Evolutionary conservation across 2,113 vertebrate genomes (phyloP).

Genomic region (Microtus pennsylvanicus): DNA sequence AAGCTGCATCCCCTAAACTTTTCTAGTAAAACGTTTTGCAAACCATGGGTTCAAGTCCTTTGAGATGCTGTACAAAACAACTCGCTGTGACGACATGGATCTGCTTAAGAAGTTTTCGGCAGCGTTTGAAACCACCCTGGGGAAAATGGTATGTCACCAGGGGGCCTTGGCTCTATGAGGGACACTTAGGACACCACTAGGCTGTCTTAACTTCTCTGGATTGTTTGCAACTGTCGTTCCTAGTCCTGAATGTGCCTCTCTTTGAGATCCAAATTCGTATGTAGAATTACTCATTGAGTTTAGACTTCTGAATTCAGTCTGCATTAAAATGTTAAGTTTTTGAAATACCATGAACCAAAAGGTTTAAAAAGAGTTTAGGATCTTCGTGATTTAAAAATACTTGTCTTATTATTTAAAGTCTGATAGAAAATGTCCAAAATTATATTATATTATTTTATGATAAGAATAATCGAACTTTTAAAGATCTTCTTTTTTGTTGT

Average conservation of each 20-base stretch:
- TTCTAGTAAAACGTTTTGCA: slow-evolving; percentile 95
- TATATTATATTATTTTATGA: background rate
- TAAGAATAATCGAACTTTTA: background rate
- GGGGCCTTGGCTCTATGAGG: background rate
- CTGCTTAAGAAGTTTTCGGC: slow-evolving; percentile 93
- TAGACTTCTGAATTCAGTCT: background rate
- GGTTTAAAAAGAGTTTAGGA: background rate
- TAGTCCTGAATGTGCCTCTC: background rate
- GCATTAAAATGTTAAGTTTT: background rate
- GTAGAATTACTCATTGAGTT: slow-evolving; percentile 25
- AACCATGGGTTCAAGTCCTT: slow-evolving; percentile 98
- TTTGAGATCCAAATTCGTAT: background rate
- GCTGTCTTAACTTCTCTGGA: background rate
- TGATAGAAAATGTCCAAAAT: slow-evolving; percentile 3
- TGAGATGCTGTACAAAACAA: slow-evolving; percentile 97
- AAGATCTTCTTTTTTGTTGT: background rate
- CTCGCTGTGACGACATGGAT: slow-evolving; percentile 93
- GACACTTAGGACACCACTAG: background rate
- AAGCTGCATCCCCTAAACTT: slow-evolving; percentile 69
- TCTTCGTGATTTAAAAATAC: background rate
- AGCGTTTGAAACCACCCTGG: slow-evolving; percentile 93
- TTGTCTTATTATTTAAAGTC: slow-evolving; percentile 37
- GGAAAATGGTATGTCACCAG: slow-evolving; percentile 92
- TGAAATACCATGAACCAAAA: background rate
- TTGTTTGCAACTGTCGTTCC: background rate